Conservation (phyloP, 1,140 invertebrate species). For the Panagrolaimus sp. region DNA sequence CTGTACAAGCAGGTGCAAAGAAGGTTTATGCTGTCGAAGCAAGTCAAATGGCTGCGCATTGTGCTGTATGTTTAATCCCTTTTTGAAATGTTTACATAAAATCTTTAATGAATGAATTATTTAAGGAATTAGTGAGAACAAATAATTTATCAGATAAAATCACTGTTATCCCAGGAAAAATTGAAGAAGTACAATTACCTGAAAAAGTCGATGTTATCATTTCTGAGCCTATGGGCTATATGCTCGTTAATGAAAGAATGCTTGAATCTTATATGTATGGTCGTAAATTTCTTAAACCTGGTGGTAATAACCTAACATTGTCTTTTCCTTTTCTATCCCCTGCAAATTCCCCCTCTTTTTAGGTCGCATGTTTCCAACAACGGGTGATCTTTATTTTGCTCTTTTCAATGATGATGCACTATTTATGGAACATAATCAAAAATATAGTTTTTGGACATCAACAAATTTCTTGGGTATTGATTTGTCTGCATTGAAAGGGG, state of each 20-base stretch:
- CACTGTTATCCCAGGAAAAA: slow-evolving; percentile 88
- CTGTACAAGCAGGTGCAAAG: slow-evolving; percentile 88
- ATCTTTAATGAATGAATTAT: slow-evolving; percentile 18
- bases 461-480: slow-evolving; percentile 96
- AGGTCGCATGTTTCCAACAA: slow-evolving; percentile 86
- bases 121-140: slow-evolving; percentile 72
- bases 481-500: slow-evolving; percentile 77
- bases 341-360: slow-evolving; percentile 18
- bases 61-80: slow-evolving; percentile 66
- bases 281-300: slow-evolving; percentile 90
- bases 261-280: slow-evolving; percentile 96
- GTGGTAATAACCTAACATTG: slow-evolving; percentile 64
- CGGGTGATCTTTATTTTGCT: slow-evolving; percentile 92
- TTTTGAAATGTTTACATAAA: slow-evolving; percentile 1
- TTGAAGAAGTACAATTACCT: slow-evolving; percentile 91
- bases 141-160: slow-evolving; percentile 82
- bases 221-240: slow-evolving; percentile 99
- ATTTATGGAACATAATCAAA: slow-evolving; percentile 96
- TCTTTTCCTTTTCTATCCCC: slow-evolving; percentile 6
- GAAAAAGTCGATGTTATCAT: slow-evolving; percentile 94
- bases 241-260: slow-evolving; percentile 99
- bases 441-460: slow-evolving; percentile 98
- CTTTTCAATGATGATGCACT: slow-evolving; percentile 95
- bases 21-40: slow-evolving; percentile 98
- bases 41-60: slow-evolving; percentile 93